These are phyloP conservation scores for Panagrolaimus sp. DNA, from an alignment of 1,140 invertebrate species.

Conservation along the genomic window DNA sequence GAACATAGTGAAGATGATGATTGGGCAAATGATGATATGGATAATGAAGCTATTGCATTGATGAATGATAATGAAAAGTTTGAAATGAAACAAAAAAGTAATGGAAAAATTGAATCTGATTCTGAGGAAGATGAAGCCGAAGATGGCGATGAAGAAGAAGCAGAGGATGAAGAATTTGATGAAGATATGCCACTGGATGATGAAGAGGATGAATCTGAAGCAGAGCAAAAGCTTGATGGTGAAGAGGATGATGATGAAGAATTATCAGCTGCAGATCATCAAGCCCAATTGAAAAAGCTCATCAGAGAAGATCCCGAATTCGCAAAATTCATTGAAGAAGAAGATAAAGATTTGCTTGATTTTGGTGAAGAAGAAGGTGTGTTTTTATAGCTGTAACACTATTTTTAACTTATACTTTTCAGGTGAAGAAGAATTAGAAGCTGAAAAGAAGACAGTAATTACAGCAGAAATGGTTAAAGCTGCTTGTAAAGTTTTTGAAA, in stretches of 20 bases:
- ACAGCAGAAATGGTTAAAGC: slow-evolving; percentile 20
- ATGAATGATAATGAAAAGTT: not conserved
- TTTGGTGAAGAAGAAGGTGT: slow-evolving; percentile 64
- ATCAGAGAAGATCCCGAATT: slow-evolving; percentile 70
- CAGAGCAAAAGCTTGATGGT: slow-evolving; percentile 7
- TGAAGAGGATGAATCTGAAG: not conserved
- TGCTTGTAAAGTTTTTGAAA: slow-evolving; percentile 23
- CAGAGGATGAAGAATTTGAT: not conserved
- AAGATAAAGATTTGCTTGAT: slow-evolving; percentile 75
- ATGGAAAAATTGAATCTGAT: not conserved
- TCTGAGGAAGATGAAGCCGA: not conserved
- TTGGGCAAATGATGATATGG: not conserved
- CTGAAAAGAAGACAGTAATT: slow-evolving; percentile 18
- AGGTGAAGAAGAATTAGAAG: slow-evolving; percentile 35
- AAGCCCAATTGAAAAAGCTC: not conserved
- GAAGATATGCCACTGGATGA: not conserved
- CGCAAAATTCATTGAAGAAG: slow-evolving; percentile 75
- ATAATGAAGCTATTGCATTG: not conserved
- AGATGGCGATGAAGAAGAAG: not conserved
- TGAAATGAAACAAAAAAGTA: not conserved
- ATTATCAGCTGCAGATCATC: not conserved
- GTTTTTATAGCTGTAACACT: no score
- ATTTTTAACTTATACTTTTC: slow-evolving; percentile 60
- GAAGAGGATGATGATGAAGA: not conserved
- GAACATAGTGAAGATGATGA: slow-evolving; percentile 1